phyloP scores from a whole-genome alignment of 2,113 vertebrate species.

The Ameiurus melas region DNA sequence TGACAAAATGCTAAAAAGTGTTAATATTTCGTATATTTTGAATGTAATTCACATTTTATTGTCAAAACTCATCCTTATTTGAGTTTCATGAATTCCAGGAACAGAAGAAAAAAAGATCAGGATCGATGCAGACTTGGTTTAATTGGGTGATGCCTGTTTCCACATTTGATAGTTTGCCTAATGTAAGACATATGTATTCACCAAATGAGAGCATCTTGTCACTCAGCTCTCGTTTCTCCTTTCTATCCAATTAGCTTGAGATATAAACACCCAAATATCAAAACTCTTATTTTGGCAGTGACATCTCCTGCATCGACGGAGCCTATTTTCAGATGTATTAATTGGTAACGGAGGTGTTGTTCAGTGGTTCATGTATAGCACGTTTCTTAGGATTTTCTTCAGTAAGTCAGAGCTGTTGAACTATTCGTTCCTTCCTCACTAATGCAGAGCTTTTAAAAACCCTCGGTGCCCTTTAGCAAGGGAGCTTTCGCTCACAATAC shows the following conservation, averaged over 20 bases:
- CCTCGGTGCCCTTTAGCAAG: slow-evolving; percentile 14
- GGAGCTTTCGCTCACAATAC: background rate
- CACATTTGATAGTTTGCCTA: background rate
- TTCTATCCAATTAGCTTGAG: slow-evolving; percentile 21
- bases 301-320: background rate
- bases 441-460: slow-evolving; percentile 2
- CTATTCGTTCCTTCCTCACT: background rate
- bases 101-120: background rate
- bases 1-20: no score
- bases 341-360: slow-evolving; percentile 13
- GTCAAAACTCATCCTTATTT: background rate
- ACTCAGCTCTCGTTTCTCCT: slow-evolving; percentile 9
- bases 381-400: slow-evolving; percentile 11
- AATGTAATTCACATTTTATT: background rate
- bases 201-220: slow-evolving; percentile 16
- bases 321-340: slow-evolving; percentile 38
- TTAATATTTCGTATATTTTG: background rate
- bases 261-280: slow-evolving; percentile 40
- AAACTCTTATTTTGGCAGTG: slow-evolving; percentile 20
- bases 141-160: slow-evolving; percentile 28
- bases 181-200: background rate
- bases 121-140: slow-evolving; percentile 2
- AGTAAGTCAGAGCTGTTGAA: slow-evolving; percentile 4
- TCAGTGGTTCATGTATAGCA: background rate
- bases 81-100: background rate